Evolutionary conservation across 2,888 invertebrate genomes (phyloP).

Genomic region (Dermolepida albohirtum): DNA sequence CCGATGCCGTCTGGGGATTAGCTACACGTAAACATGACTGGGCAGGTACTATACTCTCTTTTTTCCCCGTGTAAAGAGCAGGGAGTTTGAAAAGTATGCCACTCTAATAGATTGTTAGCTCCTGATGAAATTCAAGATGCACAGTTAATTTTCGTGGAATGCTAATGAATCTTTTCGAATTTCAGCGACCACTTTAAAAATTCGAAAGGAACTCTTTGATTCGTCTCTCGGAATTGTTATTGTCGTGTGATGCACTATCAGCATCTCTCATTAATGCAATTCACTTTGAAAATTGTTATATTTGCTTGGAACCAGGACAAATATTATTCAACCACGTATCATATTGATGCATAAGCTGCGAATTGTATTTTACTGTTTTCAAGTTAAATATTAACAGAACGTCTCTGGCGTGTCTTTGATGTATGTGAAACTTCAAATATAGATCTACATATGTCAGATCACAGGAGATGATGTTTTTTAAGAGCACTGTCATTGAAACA

Average conservation of each 20-base stretch:
- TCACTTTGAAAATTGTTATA: not conserved
- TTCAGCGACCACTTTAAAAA: constrained; percentile 27
- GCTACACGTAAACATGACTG: constrained; percentile 32
- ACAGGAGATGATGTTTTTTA: no score
- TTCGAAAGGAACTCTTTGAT: constrained; percentile 14
- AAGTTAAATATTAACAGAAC: no score
- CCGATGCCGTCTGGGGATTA: constrained; percentile 32
- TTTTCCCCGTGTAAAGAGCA: constrained; percentile 4
- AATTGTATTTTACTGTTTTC: no score
- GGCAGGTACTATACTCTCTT: constrained; percentile 8
- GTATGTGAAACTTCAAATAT: no score
- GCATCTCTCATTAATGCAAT: constrained; percentile 3
- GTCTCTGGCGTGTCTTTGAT: no score
- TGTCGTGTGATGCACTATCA: not conserved
- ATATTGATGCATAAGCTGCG: no score
- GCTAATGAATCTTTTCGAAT: constrained; percentile 45
- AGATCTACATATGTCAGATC: no score
- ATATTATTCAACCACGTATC: no score
- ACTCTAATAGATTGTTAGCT: constrained; percentile 52
- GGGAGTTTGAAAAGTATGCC: constrained; percentile 39
- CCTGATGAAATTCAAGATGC: constrained; percentile 51
- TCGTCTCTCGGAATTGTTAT: constrained; percentile 17
- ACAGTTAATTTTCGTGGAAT: constrained; percentile 46
- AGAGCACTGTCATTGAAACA: no score
- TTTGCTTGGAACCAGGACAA: no score